Evolutionary conservation across 2,888 invertebrate genomes (phyloP), one percentile per base, ranked within the genome.

Genomic region (Mechanitis messenoides): DNA sequence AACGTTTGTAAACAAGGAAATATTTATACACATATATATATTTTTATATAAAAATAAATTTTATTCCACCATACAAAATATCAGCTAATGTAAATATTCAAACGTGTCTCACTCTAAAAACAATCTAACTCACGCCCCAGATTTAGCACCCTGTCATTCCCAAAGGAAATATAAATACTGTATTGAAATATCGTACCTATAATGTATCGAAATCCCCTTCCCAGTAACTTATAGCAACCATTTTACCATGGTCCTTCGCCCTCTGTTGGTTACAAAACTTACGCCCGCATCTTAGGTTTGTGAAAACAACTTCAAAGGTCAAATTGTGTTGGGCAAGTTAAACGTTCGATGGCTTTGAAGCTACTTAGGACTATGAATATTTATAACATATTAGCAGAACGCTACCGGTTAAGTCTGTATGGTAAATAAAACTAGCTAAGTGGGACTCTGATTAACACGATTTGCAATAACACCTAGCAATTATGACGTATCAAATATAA

Each of bases 311-410:
- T 55, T 56, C 54, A 33, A 28, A 60, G 66, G 42, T 42, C 75
- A 59, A 6, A 11, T 45, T 38, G 56, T 3, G 61, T 53, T 79
- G 81, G 86, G 45, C 65, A 67, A 56, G 72, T 70, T 85, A 85
- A 88, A 80, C 82, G 85, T 80, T 86, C 84, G 81, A 84, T 86
- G 81, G 83, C 80, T 81, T 69, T 75, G 77, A 70, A 84, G 86
- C 85, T 88, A 84, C 87, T 88, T 88, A 87, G 82, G 79, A 79
- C 83, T 82, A 87, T 88, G 88, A 87, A 88, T 88, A 88, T 88
- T 88, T 88, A 88, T 88, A 85, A 85, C 84, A 76, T 87, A 87
- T 87, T 87, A 87, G 84, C 76, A 61, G 77, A 84, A 80, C 83
- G 81, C 76, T 77, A 79, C 67, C 65, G 67, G 71, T 83, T 84